These are phyloP conservation scores for Lithophane semibrunnea DNA, from an alignment of 2,888 invertebrate genomes.

Conservation along the genomic window DNA sequence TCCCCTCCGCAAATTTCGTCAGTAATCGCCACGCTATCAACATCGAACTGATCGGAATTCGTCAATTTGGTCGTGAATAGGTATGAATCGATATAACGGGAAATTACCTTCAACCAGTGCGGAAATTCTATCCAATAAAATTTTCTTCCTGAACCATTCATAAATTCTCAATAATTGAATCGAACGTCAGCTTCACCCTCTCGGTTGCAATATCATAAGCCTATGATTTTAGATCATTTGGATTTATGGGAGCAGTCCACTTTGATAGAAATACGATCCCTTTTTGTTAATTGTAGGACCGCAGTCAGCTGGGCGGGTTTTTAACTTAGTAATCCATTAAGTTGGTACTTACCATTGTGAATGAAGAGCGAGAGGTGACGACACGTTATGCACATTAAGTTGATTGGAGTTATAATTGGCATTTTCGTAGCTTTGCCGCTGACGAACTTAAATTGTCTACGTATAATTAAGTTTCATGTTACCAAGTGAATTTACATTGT, in stretches of 20 bases:
- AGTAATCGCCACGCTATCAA: conserved; percentile 72
- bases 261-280: conserved; percentile 68
- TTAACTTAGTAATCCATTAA: conserved; percentile 79
- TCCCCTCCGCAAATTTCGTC: conserved; percentile 67
- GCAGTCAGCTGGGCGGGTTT: conserved; percentile 73
- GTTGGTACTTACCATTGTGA: conserved; percentile 72
- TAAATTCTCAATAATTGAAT: conserved; percentile 88
- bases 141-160: conserved; percentile 83
- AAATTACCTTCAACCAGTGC: conserved; percentile 79
- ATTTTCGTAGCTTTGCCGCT: conserved; percentile 63
- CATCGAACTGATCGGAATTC: conserved; percentile 71
- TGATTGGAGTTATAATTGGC: conserved; percentile 78
- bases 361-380: conserved; percentile 64
- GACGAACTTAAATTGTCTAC: conserved; percentile 45
- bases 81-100: conserved; percentile 80
- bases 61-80: conserved; percentile 77
- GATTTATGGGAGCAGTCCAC: conserved; percentile 72
- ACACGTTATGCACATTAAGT: conserved; percentile 77
- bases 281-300: conserved; percentile 80
- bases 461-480: conserved; percentile 50
- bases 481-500: conserved; percentile 39
- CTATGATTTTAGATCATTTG: conserved; percentile 80
- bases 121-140: conserved; percentile 85
- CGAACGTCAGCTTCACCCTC: conserved; percentile 80
- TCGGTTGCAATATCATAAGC: conserved; percentile 78